Conservation (phyloP, 2,888 invertebrate species). For the Sepioteuthis lessoniana region DNA sequence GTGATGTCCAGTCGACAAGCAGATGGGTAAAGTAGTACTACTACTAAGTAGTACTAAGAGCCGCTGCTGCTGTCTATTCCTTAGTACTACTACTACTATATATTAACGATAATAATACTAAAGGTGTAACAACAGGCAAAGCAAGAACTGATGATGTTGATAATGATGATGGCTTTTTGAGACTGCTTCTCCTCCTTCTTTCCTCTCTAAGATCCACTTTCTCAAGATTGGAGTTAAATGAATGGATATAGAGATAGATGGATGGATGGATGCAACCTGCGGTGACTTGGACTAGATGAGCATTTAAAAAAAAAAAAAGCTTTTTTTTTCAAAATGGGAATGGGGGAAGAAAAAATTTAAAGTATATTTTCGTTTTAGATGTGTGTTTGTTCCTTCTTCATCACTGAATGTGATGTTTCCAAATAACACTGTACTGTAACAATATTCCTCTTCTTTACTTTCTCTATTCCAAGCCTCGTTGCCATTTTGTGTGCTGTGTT, state of each 20-base stretch:
- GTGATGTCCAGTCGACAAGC: constrained; percentile 33
- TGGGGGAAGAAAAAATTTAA: neutral
- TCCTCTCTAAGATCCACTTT: neutral
- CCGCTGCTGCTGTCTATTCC: neutral
- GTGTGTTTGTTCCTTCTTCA: too few relatives aligned
- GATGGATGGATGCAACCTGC: neutral
- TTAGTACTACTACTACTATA: neutral
- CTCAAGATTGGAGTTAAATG: neutral
- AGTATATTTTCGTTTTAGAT: too few relatives aligned
- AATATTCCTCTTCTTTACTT: neutral
- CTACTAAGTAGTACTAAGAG: constrained; percentile 33
- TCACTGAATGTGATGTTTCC: too few relatives aligned
- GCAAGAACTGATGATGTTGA: neutral
- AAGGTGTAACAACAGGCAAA: neutral
- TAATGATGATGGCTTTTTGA: neutral
- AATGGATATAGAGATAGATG: neutral
- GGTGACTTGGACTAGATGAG: neutral
- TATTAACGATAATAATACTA: too few relatives aligned
- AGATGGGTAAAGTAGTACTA: constrained; percentile 9
- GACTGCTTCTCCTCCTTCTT: neutral
- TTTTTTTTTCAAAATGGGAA: neutral
- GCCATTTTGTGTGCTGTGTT: neutral
- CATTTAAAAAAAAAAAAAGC: neutral
- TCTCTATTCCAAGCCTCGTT: neutral
- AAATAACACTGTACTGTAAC: too few relatives aligned